Evolutionary conservation across 2,888 invertebrate species (phyloP).

Genomic region (Galerucella nymphaeae): DNA sequence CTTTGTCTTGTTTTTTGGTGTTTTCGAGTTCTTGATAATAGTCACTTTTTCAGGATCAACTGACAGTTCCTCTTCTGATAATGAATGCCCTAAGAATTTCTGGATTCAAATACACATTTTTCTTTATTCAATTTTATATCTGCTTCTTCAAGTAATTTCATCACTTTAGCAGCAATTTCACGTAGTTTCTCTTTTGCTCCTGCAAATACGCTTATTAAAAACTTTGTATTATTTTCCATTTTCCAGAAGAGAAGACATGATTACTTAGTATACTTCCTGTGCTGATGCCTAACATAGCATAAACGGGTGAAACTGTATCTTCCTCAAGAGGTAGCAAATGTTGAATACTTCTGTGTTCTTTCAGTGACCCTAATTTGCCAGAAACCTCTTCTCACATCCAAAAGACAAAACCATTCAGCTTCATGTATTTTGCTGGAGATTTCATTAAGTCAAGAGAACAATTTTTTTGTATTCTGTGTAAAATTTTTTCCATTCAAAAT

Average conservation of each 20-base stretch:
- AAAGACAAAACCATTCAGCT: constrained; percentile 20
- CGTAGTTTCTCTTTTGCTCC: neutral
- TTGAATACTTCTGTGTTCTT: constrained; percentile 23
- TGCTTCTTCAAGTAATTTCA: neutral
- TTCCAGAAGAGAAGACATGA: constrained; percentile 5
- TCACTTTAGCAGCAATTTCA: neutral
- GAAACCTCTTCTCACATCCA: constrained; percentile 25
- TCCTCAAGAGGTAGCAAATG: too few species aligned
- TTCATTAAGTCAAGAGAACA: constrained; percentile 23
- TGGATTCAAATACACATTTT: neutral
- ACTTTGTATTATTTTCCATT: too few species aligned
- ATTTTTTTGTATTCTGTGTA: too few species aligned
- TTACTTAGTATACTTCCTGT: constrained; percentile 18
- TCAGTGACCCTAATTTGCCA: constrained; percentile 27
- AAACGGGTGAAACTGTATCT: too few species aligned
- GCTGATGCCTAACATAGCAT: constrained; percentile 6
- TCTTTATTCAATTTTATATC: neutral
- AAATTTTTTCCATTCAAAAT: too few species aligned
- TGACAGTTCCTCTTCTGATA: neutral
- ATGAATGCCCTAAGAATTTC: neutral
- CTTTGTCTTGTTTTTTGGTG: neutral
- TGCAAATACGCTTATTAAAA: neutral
- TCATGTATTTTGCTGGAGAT: constrained; percentile 24
- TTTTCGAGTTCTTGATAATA: neutral
- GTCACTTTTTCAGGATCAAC: too few species aligned